Evolutionary conservation across 2,113 vertebrate species (phyloP), one percentile per base, ranked within the genome.

Genomic region (Mugil cephalus): DNA sequence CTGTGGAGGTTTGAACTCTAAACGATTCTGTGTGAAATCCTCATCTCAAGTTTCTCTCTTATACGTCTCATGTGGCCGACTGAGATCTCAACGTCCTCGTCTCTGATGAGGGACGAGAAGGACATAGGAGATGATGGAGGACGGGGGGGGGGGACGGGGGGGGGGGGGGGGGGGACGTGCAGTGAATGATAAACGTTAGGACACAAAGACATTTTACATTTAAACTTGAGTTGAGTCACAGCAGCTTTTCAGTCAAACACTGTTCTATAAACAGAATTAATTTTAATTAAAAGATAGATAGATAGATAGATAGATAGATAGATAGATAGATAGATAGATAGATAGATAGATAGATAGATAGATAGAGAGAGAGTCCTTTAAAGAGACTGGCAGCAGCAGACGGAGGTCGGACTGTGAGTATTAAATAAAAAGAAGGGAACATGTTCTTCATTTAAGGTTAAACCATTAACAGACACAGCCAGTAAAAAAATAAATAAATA

Each of bases 81-180:
- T 51, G 50, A 55, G 62, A 62, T 64, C 50, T 17, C 58, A 63
- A 64, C 56, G 39, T 45, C 11, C 56, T 42, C 55, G 24, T 66
- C 38, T 30, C 5, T 30, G 24, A 30, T 30, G 24, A 30, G 24
- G 24, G 5, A 30, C 2, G 24, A 30, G 24, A 30, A 30, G 24
- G 24, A 30, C 24, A 30, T 2, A 30, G 2, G 24, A 30, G 24
- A 30, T 18, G 39, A 36, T 46, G 40, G 24, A 5, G 24, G 10
- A n/a, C 2, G 58, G 24, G 24, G 24, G 10, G 24, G 24, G 24
- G 10, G 30, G 39, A 35, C 45, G 40, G 58, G 6, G n/a, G 21
- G 40, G 39, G n/a, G 10, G 12, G 19, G 47, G n/a, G n/a, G n/a
- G 24, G 24, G 24, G 10, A n/a, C 2, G 58, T 55, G 53, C 18